Evolutionary conservation across 1,140 invertebrate genomes (phyloP).

Genomic region (Drosophila kikkawai): DNA sequence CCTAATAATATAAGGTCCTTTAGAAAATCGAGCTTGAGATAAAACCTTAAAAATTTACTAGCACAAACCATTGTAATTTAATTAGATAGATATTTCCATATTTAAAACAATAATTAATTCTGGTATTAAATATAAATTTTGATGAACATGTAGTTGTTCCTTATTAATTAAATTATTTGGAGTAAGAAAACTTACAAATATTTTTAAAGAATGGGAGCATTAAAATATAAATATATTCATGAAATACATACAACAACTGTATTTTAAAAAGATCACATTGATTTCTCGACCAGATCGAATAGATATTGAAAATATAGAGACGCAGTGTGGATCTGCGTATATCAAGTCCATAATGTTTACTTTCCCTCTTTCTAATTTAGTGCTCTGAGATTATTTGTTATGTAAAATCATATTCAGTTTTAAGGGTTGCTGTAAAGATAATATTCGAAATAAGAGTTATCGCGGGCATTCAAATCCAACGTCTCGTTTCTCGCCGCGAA

Average conservation of each 20-base stretch:
- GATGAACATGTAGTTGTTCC: too few species aligned
- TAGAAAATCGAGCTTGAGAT: too few species aligned
- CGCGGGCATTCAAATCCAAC: slow-evolving; percentile 63
- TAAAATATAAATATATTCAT: background rate
- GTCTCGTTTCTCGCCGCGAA: slow-evolving; percentile 41
- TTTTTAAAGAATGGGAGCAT: background rate
- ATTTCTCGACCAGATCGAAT: background rate
- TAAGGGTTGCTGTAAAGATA: slow-evolving; percentile 67
- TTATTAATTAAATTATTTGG: too few species aligned
- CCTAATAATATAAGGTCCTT: too few species aligned
- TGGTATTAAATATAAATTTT: too few species aligned
- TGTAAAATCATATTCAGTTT: slow-evolving; percentile 21
- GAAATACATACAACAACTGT: background rate
- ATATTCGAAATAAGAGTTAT: slow-evolving; percentile 42
- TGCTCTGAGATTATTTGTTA: slow-evolving; percentile 34
- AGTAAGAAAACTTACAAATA: too few species aligned
- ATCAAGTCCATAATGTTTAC: background rate
- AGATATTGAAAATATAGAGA: slow-evolving; percentile 1
- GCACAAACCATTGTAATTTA: too few species aligned
- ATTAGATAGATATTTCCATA: too few species aligned
- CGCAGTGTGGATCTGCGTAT: background rate
- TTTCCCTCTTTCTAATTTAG: slow-evolving; percentile 24
- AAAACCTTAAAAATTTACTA: too few species aligned
- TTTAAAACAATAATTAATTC: too few species aligned
- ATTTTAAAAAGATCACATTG: background rate